Percentiles rank a stretch among this genome's conserved stretches.
Conservation (phyloP, 2,888 invertebrate genomes). For the Leptopilina syphax region DNA sequence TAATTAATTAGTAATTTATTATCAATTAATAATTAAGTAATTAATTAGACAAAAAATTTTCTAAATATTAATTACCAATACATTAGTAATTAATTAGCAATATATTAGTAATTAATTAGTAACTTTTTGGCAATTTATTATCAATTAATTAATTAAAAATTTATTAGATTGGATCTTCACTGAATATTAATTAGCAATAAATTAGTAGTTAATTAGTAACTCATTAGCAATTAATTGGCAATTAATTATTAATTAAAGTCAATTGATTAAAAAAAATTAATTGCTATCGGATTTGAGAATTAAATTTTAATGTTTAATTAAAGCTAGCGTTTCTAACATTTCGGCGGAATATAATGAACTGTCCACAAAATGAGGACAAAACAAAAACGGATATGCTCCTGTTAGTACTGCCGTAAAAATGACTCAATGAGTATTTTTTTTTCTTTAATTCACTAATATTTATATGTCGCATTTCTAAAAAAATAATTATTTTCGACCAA, state of each 20-base stretch:
- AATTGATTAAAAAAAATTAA: not conserved
- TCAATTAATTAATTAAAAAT: too few relatives aligned
- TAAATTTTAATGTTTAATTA: not conserved
- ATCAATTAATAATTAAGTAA: too few relatives aligned
- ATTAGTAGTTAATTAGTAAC: too few relatives aligned
- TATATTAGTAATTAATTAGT: too few relatives aligned
- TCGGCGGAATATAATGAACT: constrained; percentile 15
- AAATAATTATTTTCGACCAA: constrained; percentile 25
- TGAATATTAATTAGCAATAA: too few relatives aligned
- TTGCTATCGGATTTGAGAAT: not conserved
- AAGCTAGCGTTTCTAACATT: constrained; percentile 23
- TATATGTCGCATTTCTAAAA: constrained; percentile 44
- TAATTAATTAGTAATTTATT: too few relatives aligned
- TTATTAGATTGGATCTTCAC: too few relatives aligned
- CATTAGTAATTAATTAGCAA: too few relatives aligned
- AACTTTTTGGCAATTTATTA: too few relatives aligned
- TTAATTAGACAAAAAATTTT: too few relatives aligned
- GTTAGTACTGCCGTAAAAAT: constrained; percentile 16
- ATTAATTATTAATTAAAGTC: not conserved
- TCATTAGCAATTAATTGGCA: too few relatives aligned
- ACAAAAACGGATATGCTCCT: constrained; percentile 16
- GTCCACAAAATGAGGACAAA: constrained; percentile 26
- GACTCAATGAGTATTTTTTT: constrained; percentile 8
- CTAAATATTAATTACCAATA: too few relatives aligned
- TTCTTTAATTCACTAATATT: constrained; percentile 47